Conservation (phyloP, 2,113 vertebrate species). For the Spilogale gracilis region DNA sequence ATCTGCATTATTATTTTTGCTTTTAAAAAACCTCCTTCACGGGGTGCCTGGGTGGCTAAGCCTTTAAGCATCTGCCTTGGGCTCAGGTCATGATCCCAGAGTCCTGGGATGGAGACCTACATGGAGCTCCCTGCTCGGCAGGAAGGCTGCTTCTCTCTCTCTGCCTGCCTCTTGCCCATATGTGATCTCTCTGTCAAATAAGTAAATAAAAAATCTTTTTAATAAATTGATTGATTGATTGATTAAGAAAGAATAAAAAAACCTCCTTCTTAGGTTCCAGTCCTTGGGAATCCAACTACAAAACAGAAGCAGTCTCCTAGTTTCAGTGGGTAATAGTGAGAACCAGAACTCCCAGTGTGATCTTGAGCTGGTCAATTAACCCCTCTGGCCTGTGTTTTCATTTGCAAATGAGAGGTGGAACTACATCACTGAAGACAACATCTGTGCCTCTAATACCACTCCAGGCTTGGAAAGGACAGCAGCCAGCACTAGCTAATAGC, state of each 20-base stretch:
- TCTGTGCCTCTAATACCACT: constrained; percentile 51
- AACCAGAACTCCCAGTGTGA: background rate
- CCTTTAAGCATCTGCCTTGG: no score
- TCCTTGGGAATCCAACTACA: background rate
- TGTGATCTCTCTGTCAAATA: no score
- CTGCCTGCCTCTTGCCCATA: no score
- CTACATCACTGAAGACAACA: background rate
- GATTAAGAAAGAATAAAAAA: background rate
- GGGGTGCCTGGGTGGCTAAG: no score
- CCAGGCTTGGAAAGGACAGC: background rate
- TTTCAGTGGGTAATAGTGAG: background rate
- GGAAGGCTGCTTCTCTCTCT: no score
- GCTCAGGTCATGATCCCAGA: no score
- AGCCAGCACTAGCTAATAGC: background rate
- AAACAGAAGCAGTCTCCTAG: background rate
- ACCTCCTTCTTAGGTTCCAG: background rate
- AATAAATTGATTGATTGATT: no score
- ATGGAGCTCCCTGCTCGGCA: no score
- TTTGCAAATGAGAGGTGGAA: constrained; percentile 58
- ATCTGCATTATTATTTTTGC: background rate
- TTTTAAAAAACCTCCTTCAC: background rate
- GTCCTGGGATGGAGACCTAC: no score
- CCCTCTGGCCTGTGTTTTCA: constrained; percentile 57
- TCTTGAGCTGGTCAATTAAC: constrained; percentile 58
- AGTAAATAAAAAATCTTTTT: no score